Conservation (phyloP, 2,888 invertebrate species). For the Ceramica pisi region DNA sequence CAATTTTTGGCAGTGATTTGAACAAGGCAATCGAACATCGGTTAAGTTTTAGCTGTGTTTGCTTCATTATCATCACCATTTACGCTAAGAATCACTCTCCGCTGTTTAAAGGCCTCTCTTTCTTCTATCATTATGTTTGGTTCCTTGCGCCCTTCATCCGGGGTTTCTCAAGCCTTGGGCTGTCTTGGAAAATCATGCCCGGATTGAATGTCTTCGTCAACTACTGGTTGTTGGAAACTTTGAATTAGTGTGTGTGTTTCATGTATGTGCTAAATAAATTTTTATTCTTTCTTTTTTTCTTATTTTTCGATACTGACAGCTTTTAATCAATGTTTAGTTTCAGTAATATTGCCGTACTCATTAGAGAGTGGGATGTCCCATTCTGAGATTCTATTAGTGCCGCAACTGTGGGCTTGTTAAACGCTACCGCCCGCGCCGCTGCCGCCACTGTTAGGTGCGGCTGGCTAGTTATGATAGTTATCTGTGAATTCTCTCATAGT, state of each 20-base stretch:
- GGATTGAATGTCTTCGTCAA: neutral
- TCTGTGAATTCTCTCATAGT: constrained; percentile 23
- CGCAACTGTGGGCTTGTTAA: neutral
- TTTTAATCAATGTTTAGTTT: neutral
- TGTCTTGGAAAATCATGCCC: neutral
- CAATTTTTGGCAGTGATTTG: neutral
- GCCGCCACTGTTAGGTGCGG: constrained; percentile 13
- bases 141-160: neutral
- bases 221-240: neutral
- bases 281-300: too few species aligned
- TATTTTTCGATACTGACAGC: neutral
- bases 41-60: neutral
- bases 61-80: neutral
- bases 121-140: neutral
- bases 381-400: neutral
- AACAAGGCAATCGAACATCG: neutral
- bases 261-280: too few species aligned
- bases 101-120: neutral
- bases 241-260: neutral
- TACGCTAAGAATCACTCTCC: neutral
- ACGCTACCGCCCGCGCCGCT: neutral
- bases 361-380: neutral
- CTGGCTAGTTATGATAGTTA: constrained; percentile 31
- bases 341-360: neutral
- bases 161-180: neutral